A percentile compares a stretch with the other conserved stretches of the same genome.
Conservation (phyloP, 2,888 invertebrate genomes). For the Ennomos fuscantarius region DNA sequence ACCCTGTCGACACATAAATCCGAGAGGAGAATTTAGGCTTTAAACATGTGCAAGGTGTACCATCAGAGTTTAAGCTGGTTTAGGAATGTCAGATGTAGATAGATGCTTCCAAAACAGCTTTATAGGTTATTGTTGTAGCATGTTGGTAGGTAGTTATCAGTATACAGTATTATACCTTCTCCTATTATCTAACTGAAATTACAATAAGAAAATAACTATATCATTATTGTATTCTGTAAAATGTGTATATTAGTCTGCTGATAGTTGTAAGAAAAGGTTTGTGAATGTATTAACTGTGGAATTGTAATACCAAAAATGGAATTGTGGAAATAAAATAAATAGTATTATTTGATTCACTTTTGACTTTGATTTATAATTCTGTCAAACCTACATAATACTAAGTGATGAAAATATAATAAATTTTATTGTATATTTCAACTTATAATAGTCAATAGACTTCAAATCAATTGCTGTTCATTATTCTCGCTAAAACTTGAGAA, state of each 20-base stretch:
- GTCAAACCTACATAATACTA: no score
- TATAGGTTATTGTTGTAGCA: slow-evolving; percentile 53
- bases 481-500: no score
- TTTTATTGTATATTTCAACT: no score
- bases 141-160: slow-evolving; percentile 42
- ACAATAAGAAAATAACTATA: slow-evolving; percentile 22
- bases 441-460: no score
- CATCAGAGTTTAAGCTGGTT: slow-evolving; percentile 4
- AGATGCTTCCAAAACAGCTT: slow-evolving; percentile 73
- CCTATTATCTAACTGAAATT: slow-evolving; percentile 43
- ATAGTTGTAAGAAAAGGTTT: slow-evolving; percentile 14
- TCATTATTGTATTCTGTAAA: slow-evolving; percentile 30
- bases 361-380: no score
- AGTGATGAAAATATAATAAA: neutral
- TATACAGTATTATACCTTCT: slow-evolving; percentile 77
- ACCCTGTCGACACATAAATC: no score
- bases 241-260: slow-evolving; percentile 22
- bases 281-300: slow-evolving; percentile 21
- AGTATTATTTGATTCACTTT: no score
- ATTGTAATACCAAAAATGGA: slow-evolving; percentile 32
- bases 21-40: neutral
- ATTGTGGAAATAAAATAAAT: slow-evolving; percentile 33
- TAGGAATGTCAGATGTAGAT: slow-evolving; percentile 10
- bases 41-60: neutral
- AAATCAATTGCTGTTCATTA: no score